Evolutionary conservation across 2,113 vertebrate genomes (phyloP), one percentile per base, ranked within the genome.

Genomic region (Cettia cetti): DNA sequence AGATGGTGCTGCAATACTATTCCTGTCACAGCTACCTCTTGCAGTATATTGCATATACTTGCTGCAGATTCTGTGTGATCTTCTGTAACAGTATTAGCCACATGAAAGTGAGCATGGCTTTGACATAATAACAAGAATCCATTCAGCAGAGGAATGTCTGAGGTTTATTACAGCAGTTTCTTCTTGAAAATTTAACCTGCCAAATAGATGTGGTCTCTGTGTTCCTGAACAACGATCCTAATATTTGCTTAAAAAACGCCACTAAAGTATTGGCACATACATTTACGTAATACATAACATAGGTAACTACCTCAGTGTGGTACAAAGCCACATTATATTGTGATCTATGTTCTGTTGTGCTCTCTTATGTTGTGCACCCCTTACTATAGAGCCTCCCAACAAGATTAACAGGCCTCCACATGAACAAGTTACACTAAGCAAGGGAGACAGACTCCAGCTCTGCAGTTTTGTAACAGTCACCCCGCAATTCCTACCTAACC

Each of bases 111-210:
- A 88, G 11, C 0, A 0, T 28, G 47, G 40, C 22, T 96, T 89
- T 86, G 60, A 94, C 76, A 26, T 6, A 83, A 66, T 30, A 93
- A 79, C 23, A 95, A 80, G 35, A 94, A 89, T 39, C 30, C 30
- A 81, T 90, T 69, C 81, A 92, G 59, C 78, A 94, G 61, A 86
- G 77, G 40, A 89, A 95, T 54, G 71, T 57, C 78, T 93, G 89
- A 91, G n/a, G 66, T 72, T 95, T 91, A 92, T 24, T 90, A 31
- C 3, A 95, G 91, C 44, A 82, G 31, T 24, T 14, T 92, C 76
- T 64, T 81, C 45, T 44, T 87, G 22, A 91, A 90, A 91, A 28
- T 79, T 33, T 81, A 95, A 95, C 66, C 35, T 37, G 49, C 24
- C 81, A 81, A 92, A 66, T 52, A 89, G 59, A 91, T 64, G 50